A percentile compares a stretch with the other conserved stretches of the same genome.
Conservation (phyloP, 2,797 vertebrate genomes). For the Molossus alvarezi region DNA sequence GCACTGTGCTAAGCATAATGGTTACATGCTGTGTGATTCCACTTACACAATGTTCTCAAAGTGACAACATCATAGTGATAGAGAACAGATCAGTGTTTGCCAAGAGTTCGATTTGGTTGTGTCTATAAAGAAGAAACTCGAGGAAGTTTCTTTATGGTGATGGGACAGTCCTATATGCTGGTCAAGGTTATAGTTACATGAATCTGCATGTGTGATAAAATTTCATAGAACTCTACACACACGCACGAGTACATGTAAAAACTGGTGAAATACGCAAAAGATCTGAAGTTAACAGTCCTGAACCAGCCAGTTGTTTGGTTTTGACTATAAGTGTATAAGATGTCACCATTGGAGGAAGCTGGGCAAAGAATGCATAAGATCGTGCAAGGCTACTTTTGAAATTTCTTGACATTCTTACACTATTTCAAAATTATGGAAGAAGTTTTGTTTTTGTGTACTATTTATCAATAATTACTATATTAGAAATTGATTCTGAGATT, state of each 20-base stretch:
- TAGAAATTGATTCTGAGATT: conserved; percentile 1
- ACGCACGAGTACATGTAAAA: background rate
- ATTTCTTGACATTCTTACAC: background rate
- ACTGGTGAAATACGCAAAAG: background rate
- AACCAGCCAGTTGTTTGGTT: background rate
- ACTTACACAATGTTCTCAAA: background rate
- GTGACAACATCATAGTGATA: background rate
- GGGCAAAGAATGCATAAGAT: background rate
- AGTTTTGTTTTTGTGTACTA: background rate
- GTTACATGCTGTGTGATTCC: background rate
- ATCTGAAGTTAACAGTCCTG: background rate
- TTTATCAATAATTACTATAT: background rate
- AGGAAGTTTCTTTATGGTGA: background rate
- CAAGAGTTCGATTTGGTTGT: background rate
- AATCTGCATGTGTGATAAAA: background rate
- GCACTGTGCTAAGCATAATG: background rate
- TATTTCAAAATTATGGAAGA: conserved; percentile 28
- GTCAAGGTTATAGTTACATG: background rate
- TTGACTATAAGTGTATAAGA: background rate
- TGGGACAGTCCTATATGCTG: background rate
- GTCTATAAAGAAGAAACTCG: background rate
- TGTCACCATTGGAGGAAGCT: background rate
- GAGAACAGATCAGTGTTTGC: background rate
- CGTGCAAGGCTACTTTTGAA: background rate
- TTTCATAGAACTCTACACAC: background rate